A percentile compares a stretch with the other conserved stretches of the same genome.
These are phyloP conservation scores for Graptemys geographica DNA, from an alignment of 2,797 vertebrate genomes.

Conservation along the genomic window DNA sequence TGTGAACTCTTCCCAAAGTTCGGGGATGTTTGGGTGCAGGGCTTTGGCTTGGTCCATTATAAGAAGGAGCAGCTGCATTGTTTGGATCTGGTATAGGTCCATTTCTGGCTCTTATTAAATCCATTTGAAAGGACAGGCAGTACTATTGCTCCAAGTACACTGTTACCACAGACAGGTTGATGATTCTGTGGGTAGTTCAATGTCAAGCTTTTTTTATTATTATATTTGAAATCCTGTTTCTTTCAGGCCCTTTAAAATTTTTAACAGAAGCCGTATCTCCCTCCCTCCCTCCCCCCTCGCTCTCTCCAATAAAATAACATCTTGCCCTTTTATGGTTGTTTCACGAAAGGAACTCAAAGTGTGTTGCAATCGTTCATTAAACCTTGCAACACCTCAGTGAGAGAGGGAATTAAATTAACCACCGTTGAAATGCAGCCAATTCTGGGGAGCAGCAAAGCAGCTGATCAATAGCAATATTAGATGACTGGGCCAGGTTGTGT, in stretches of 20 bases:
- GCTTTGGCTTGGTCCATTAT: slow-evolving; percentile 39
- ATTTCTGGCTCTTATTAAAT: neutral
- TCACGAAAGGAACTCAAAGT: rapidly evolving
- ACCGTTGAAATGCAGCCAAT: rapidly evolving
- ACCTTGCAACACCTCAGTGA: neutral
- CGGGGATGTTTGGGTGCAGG: slow-evolving; percentile 53
- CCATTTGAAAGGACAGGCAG: neutral
- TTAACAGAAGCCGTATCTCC: neutral
- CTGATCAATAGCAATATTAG: neutral
- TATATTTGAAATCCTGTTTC: neutral
- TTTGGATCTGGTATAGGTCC: slow-evolving; percentile 56
- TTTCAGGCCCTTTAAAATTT: neutral
- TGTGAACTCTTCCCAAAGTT: slow-evolving; percentile 35
- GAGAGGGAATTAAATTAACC: neutral
- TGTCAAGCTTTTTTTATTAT: neutral
- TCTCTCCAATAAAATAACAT: neutral
- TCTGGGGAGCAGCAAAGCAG: neutral
- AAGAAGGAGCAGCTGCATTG: slow-evolving; percentile 60
- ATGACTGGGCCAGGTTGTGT: rapidly evolving
- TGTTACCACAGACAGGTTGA: slow-evolving; percentile 10
- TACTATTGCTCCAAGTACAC: neutral
- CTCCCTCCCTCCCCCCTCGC: too few species aligned
- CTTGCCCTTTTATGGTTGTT: neutral
- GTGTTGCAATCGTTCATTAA: neutral
- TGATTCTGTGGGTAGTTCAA: neutral